Evolutionary conservation across 2,888 invertebrate species (phyloP), one percentile per base, ranked within the genome.

Genomic region (Dryomyza anilis): DNA sequence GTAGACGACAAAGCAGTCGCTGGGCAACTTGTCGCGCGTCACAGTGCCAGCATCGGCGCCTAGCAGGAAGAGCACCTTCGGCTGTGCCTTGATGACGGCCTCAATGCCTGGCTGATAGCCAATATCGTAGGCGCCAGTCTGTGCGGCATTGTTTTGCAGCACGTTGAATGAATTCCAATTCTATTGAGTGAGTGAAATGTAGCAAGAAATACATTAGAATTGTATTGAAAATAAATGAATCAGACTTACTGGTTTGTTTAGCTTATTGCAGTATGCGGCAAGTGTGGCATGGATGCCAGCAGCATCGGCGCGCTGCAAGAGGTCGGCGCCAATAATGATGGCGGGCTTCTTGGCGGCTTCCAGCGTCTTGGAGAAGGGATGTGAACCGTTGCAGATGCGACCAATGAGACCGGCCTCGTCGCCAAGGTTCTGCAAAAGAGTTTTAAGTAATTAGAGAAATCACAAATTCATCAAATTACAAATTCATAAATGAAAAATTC

Each of bases 121-220:
- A 69, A 98, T 84, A 85, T 99, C 99, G 64, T 98, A 85, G 3
- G 99, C 98, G 14, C 96, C 98, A 58, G 94, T 96, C 84, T 94
- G 93, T 1, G 93, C 91, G 8, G 96, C 95, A 67, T 94, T 95
- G 76, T 94, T 91, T 78, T 99, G 98, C 29, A 99, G 87, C 21
- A 99, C 89, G 84, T 99, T 99, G 76, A 99, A 86, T 1, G 97
- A 91, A 85, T 93, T 89, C 88, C 92, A 92, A 58, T 86, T 67
- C 79, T 83, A 36, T 46, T 4, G 10, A 39, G 2, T 16, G 27
- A 25, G 21, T 4, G 46, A 46, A 25, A 66, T 68, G 25, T 55
- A 29, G 50, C 10, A 27, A 7, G 14, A 58, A 29, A 43, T 5
- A 30, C n/a, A 6, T 1, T 21, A 5, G n/a, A 25, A 48, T 10